Evolutionary conservation across 2,888 invertebrate genomes (phyloP), one percentile per base, ranked within the genome.

Genomic region (Agonopterix heracliana): DNA sequence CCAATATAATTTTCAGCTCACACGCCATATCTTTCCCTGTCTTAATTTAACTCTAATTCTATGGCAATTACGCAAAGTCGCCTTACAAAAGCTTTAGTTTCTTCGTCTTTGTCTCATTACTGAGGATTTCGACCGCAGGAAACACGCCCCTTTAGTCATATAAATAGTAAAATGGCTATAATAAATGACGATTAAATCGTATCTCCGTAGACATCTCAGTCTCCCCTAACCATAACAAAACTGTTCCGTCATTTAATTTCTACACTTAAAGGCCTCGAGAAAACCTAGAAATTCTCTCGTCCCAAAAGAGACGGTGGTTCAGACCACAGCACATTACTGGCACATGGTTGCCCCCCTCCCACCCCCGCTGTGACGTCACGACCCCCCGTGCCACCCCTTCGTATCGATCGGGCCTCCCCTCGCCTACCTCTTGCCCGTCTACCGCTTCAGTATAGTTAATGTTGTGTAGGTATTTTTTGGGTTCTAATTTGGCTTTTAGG

Each of bases 291-390:
- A 26, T 26, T 26, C 26, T 17, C 17, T 26, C 26, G 26, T 26
- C 26, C 26, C 26, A 26, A 26, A 26, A 26, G 26, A 26, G 26
- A 26, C 26, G 26, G 26, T 26, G 26, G 38, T 38, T 38, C 38
- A 9, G n/a, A 38, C 38, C 38, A n/a, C 38, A n/a, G 38, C 34
- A 54, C 56, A 54, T 52, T 50, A 46, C 49, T 51, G 55, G 72
- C 71, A 71, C 70, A 71, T 67, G 69, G 66, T 60, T 45, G 44
- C 52, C 54, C 53, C 54, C 52, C 60, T 26, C 26, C 26, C 3
- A 17, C 26, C 26, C 57, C 60, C 63, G 60, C 53, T 60, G 81
- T 86, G 85, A 86, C 86, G 84, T 85, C 83, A 83, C 74, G 47
- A 57, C 67, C 65, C 65, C 63, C 56, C 61, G 60, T 57, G 60